phyloP scores from a whole-genome alignment of 2,888 invertebrate genomes.

The Lepidocyrtoides sp. region DNA sequence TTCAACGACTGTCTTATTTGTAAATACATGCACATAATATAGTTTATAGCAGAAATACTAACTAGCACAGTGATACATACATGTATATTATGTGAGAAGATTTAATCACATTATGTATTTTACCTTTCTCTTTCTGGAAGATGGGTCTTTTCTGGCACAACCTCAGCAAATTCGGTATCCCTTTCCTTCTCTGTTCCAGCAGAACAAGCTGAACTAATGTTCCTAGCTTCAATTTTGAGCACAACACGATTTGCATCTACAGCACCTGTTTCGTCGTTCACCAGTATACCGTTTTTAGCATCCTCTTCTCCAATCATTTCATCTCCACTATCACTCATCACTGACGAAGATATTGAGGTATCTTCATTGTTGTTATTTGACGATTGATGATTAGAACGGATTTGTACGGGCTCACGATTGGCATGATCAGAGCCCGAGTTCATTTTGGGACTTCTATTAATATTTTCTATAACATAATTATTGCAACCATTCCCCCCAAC shows the following conservation, averaged over 20 bases:
- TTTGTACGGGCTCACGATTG: constrained; percentile 74
- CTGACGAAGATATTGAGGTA: constrained; percentile 84
- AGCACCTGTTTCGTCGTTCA: constrained; percentile 48
- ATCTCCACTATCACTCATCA: constrained; percentile 85
- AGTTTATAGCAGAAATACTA: too few species aligned
- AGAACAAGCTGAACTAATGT: constrained; percentile 64
- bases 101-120: too few species aligned
- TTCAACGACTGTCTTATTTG: too few species aligned
- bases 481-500: constrained; percentile 78
- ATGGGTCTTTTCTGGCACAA: constrained; percentile 75
- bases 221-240: constrained; percentile 83
- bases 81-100: too few species aligned
- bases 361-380: constrained; percentile 84
- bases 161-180: constrained; percentile 77
- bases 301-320: constrained; percentile 81
- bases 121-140: constrained; percentile 84
- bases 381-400: constrained; percentile 58
- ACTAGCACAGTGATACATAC: too few species aligned
- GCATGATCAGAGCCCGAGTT: constrained; percentile 72
- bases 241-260: constrained; percentile 80
- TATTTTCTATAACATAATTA: constrained; percentile 76
- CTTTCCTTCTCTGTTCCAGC: constrained; percentile 73
- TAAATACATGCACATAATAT: too few species aligned
- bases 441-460: constrained; percentile 74
- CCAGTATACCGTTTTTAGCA: constrained; percentile 42